Percentiles rank a stretch among this genome's conserved stretches.
These are phyloP conservation scores for Calliphora vomitoria DNA, from an alignment of 2,888 invertebrate species.

Conservation along the genomic window DNA sequence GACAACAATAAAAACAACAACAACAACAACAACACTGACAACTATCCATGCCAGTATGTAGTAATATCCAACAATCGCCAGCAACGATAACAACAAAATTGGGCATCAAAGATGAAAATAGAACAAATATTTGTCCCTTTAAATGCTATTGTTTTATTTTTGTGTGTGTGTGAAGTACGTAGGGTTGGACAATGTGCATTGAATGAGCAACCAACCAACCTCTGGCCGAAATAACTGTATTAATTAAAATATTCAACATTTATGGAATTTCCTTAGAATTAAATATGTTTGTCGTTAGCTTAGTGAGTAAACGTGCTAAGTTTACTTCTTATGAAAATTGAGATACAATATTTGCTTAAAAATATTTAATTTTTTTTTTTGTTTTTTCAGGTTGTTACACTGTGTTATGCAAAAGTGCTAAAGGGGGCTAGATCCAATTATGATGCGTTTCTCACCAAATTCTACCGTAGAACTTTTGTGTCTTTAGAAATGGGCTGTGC, in stretches of 20 bases:
- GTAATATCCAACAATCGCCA: slow-evolving; percentile 50
- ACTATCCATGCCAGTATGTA: slow-evolving; percentile 28
- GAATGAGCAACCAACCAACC: neutral
- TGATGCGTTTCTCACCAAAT: too few species aligned
- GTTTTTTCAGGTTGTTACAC: too few species aligned
- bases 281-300: too few species aligned
- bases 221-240: neutral
- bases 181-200: neutral
- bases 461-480: too few species aligned
- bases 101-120: slow-evolving; percentile 54
- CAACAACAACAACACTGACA: slow-evolving; percentile 17
- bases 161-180: neutral
- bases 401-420: too few species aligned
- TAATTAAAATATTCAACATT: neutral
- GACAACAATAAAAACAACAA: slow-evolving; percentile 46
- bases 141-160: slow-evolving; percentile 1
- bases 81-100: slow-evolving; percentile 46
- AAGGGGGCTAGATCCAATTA: too few species aligned
- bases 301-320: too few species aligned
- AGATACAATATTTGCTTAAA: too few species aligned
- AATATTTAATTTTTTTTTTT: too few species aligned
- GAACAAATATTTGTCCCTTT: slow-evolving; percentile 21
- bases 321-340: too few species aligned
- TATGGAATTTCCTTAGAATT: too few species aligned
- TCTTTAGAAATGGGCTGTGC: too few species aligned